Evolutionary conservation across 2,113 vertebrate genomes (phyloP).

Genomic region (Rhynchomys soricoides): DNA sequence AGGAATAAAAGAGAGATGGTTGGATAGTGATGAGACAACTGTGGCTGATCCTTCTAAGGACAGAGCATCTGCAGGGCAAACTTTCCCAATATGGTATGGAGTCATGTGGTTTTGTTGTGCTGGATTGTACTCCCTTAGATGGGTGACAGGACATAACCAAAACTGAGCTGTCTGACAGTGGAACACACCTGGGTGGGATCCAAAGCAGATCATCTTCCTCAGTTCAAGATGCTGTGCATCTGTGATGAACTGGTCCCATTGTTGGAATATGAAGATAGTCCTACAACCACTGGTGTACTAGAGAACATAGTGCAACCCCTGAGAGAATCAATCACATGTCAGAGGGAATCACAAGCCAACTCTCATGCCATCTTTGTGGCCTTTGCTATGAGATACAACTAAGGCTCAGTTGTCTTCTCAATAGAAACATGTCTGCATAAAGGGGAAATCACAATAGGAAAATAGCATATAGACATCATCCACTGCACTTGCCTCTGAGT

Average conservation of each 20-base stretch:
- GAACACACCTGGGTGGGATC: neutral
- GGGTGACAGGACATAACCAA: neutral
- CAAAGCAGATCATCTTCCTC: neutral
- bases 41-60: neutral
- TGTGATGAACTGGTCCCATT: neutral
- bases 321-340: neutral
- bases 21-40: neutral
- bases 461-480: neutral
- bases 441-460: neutral
- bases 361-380: neutral
- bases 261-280: neutral
- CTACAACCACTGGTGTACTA: neutral
- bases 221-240: neutral
- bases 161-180: neutral
- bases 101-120: neutral
- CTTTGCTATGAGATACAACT: neutral
- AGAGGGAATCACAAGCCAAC: neutral
- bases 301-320: neutral
- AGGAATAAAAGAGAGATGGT: neutral
- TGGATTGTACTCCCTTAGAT: neutral
- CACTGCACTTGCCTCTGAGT: neutral
- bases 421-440: neutral
- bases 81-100: neutral
- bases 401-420: neutral
- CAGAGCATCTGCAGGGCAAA: neutral